Evolutionary conservation across 1,140 invertebrate species (phyloP).

Genomic region (Brachionus sp.): DNA sequence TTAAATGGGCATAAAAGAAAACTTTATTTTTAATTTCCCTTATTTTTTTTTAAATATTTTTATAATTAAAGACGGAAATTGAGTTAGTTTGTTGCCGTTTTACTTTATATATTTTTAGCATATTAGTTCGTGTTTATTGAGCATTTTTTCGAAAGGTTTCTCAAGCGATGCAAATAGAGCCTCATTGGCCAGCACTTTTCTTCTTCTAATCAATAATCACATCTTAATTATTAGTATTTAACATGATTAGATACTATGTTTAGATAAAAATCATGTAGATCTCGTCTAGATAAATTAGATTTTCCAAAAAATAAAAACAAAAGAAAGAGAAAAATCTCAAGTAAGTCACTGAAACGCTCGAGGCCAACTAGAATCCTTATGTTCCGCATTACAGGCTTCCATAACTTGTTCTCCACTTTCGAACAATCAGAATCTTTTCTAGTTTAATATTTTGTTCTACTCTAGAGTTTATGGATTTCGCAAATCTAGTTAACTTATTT

Average conservation of each 20-base stretch:
- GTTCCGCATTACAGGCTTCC: neutral
- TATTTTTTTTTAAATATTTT: neutral
- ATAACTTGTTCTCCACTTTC: neutral
- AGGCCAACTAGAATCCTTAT: neutral
- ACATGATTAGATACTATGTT: slow-evolving; percentile 21
- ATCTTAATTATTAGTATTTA: slow-evolving; percentile 28
- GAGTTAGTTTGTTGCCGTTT: neutral
- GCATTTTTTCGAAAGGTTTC: neutral
- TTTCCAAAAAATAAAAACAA: neutral
- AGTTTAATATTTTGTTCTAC: neutral
- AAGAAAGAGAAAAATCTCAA: slow-evolving; percentile 4
- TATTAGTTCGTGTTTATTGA: slow-evolving; percentile 14
- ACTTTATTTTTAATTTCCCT: slow-evolving; percentile 29
- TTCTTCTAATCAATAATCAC: neutral
- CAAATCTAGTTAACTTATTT: neutral
- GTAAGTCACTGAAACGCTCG: slow-evolving; percentile 19
- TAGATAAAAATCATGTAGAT: slow-evolving; percentile 36
- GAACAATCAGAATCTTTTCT: neutral
- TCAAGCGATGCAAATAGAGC: neutral
- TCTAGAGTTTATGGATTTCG: neutral
- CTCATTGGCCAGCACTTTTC: neutral
- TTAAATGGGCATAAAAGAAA: slow-evolving; percentile 5
- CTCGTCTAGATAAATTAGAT: neutral
- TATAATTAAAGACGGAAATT: slow-evolving; percentile 28
- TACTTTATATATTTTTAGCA: neutral